Percentiles rank a stretch among this genome's conserved stretches.
Conservation (phyloP, 1,140 invertebrate species). For the Leptinotarsa lineolata region DNA sequence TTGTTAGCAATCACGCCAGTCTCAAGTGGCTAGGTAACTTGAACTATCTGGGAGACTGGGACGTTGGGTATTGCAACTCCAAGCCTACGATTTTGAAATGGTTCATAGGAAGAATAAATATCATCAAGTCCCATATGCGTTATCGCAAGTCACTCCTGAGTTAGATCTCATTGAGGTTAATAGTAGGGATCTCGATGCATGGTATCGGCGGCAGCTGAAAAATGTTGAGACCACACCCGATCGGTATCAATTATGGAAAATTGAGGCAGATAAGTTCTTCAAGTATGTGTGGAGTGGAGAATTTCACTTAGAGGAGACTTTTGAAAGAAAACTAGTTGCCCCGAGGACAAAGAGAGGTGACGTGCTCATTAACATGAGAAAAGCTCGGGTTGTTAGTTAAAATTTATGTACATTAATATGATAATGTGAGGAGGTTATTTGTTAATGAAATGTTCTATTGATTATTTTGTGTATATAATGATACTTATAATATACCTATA, state of each 20-base stretch:
- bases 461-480: no score
- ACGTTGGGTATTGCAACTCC: slow-evolving; percentile 51
- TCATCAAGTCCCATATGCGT: slow-evolving; percentile 15
- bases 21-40: slow-evolving; percentile 57
- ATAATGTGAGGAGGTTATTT: no score
- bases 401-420: no score
- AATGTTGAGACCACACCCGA: background rate
- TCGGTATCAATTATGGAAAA: background rate
- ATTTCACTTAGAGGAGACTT: background rate
- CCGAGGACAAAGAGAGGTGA: background rate
- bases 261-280: background rate
- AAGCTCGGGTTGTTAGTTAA: no score
- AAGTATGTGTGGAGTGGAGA: background rate
- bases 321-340: background rate
- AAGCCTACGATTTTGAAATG: slow-evolving; percentile 10
- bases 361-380: no score
- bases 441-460: no score
- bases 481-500: no score
- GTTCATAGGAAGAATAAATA: background rate
- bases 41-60: slow-evolving; percentile 54
- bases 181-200: background rate
- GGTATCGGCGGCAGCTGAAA: no score
- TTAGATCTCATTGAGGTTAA: background rate
- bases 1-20: slow-evolving; percentile 59
- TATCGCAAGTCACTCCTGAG: background rate